phyloP scores from a whole-genome alignment of 2,888 invertebrate species.

The Craniophora ligustri region DNA sequence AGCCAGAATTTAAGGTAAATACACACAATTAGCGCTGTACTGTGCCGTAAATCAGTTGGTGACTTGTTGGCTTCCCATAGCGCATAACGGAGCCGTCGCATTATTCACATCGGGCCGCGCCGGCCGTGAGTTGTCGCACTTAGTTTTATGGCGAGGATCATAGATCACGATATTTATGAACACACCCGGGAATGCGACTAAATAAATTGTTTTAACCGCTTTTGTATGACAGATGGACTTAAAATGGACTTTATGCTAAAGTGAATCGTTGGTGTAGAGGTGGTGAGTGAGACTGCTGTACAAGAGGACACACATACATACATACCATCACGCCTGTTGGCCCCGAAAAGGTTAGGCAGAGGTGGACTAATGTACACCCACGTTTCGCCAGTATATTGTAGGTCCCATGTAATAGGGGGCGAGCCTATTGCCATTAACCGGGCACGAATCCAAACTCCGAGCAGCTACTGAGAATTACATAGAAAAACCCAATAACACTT shows the following conservation, averaged over 20 bases:
- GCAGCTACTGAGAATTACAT: no score
- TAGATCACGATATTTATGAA: conserved; percentile 48
- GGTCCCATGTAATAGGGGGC: no score
- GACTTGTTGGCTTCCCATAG: conserved; percentile 26
- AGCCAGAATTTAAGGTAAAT: not conserved
- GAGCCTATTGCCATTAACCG: no score
- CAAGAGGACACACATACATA: no score
- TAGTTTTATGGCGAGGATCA: conserved; percentile 42
- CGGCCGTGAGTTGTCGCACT: conserved; percentile 45
- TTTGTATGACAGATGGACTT: conserved; percentile 18
- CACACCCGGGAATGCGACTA: conserved; percentile 17
- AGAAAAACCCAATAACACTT: no score
- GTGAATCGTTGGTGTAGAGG: not conserved
- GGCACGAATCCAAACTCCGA: no score
- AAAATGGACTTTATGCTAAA: conserved; percentile 1
- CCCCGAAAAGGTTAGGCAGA: no score
- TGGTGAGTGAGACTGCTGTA: no score
- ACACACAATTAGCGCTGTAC: conserved; percentile 22
- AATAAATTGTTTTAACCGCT: conserved; percentile 36
- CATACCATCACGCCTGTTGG: no score
- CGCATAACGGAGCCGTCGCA: conserved; percentile 30
- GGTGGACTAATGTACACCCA: not conserved
- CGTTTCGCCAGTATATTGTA: no score
- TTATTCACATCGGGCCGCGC: conserved; percentile 28
- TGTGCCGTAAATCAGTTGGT: conserved; percentile 26